phyloP scores from a whole-genome alignment of 2,888 invertebrate genomes.

The Cataglyphis rosenhaueri region DNA sequence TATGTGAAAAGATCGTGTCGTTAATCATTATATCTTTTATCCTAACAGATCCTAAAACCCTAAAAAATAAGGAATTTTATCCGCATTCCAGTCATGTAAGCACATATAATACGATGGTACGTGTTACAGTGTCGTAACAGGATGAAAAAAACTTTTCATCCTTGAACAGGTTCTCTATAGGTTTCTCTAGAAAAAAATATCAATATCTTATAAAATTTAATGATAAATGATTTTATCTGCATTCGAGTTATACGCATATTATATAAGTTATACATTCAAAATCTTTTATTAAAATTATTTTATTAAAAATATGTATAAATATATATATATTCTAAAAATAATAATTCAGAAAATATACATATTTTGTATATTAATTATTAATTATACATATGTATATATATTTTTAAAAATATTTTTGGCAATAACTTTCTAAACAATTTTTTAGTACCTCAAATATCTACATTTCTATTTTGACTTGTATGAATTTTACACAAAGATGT shows the following conservation, averaged over 20 bases:
- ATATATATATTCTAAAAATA: background rate
- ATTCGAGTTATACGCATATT: background rate
- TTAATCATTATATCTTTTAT: background rate
- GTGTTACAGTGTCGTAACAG: background rate
- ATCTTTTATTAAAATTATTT: background rate
- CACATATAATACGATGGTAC: background rate
- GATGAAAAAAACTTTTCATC: background rate
- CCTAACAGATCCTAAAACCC: background rate
- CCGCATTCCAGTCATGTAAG: background rate
- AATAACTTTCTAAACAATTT: background rate
- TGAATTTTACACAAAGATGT: background rate
- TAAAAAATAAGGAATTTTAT: slow-evolving; percentile 3
- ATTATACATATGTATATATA: background rate
- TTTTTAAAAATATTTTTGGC: background rate
- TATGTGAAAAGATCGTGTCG: background rate
- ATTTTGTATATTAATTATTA: background rate
- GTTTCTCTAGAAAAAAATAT: background rate
- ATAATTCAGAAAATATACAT: background rate
- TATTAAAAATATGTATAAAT: background rate
- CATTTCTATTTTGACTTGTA: background rate
- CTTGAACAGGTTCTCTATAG: background rate
- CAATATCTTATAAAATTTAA: background rate
- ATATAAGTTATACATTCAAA: background rate
- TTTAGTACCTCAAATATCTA: background rate
- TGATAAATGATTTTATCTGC: background rate